These are phyloP conservation scores for Eulemur macaco DNA, from an alignment of 2,113 vertebrate genomes.

Conservation along the genomic window DNA sequence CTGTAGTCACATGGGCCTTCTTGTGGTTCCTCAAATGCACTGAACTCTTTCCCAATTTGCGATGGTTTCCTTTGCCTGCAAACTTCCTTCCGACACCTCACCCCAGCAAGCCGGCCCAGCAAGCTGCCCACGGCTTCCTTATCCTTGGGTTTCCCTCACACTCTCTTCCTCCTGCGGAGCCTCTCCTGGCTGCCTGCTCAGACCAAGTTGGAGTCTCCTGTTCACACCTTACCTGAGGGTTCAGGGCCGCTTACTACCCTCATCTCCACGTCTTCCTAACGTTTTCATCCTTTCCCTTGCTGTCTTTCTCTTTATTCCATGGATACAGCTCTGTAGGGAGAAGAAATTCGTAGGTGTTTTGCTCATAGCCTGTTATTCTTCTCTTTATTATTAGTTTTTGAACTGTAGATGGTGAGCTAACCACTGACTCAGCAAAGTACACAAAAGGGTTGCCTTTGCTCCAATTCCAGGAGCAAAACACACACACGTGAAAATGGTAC, in stretches of 20 bases:
- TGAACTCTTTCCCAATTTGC: background rate
- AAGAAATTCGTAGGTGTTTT: background rate
- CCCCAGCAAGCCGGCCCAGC: background rate
- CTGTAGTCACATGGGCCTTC: background rate
- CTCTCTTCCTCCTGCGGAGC: background rate
- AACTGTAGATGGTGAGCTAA: background rate
- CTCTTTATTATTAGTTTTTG: background rate
- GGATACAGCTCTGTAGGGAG: background rate
- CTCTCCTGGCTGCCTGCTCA: background rate
- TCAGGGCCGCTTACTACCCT: background rate
- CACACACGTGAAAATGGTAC: background rate
- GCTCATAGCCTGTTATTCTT: background rate
- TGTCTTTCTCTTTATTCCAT: background rate
- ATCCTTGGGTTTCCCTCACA: background rate
- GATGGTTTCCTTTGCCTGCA: background rate
- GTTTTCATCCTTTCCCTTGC: background rate
- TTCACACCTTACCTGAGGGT: background rate
- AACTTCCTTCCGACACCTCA: background rate
- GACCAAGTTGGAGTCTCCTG: background rate
- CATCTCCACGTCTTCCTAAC: background rate
- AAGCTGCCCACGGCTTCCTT: background rate
- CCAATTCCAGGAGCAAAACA: background rate
- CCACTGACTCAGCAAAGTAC: background rate
- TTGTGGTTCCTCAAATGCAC: background rate
- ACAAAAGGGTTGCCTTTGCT: background rate